phyloP scores from a whole-genome alignment of 2,113 vertebrate genomes.

The Lepus europaeus region DNA sequence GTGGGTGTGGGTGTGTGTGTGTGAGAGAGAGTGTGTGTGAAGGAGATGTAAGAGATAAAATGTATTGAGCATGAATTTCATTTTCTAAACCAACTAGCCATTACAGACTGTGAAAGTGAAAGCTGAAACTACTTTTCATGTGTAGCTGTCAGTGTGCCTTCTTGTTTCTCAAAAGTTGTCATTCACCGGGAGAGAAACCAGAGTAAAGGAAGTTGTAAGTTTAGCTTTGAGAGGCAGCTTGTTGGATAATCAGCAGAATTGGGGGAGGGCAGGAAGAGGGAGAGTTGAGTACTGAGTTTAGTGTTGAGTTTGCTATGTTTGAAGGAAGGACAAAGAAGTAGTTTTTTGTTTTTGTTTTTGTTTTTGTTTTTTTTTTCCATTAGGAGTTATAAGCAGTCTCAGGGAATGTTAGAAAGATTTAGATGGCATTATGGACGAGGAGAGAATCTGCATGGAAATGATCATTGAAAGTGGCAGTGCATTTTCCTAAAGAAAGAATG shows the following conservation, averaged over 20 bases:
- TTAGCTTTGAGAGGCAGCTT: neutral
- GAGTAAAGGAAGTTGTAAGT: neutral
- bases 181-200: neutral
- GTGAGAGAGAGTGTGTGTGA: neutral
- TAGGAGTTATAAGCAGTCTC: neutral
- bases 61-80: neutral
- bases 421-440: neutral
- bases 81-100: neutral
- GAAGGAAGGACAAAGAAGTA: neutral
- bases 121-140: neutral
- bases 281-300: neutral
- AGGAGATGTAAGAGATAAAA: neutral
- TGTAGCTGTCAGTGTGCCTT: neutral
- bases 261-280: accelerated
- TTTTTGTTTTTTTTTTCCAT: neutral
- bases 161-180: slow-evolving; percentile 10
- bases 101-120: neutral
- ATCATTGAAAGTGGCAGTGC: neutral
- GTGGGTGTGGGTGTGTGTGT: no score
- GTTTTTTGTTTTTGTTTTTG: neutral
- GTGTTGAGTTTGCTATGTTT: neutral
- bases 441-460: neutral
- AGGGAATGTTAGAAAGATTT: neutral
- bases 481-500: neutral
- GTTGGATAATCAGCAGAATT: neutral